phyloP scores from a whole-genome alignment of 2,797 vertebrate genomes.

The Enteromius treurensis region DNA sequence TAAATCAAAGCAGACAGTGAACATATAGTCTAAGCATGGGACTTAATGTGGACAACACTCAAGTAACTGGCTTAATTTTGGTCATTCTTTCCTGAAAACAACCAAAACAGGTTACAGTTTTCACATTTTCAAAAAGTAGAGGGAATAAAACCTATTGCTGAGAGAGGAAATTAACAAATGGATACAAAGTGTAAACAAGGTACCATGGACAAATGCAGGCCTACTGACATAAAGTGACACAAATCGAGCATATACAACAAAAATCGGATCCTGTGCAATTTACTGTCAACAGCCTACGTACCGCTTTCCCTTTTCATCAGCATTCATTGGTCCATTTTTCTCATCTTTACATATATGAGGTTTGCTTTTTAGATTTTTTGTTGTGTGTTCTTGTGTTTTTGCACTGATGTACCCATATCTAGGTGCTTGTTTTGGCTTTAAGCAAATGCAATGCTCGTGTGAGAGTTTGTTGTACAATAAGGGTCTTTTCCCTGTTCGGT shows the following conservation, averaged over 20 bases:
- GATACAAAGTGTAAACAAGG: conserved; percentile 56
- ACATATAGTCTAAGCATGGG: background rate
- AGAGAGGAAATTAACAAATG: conserved; percentile 39
- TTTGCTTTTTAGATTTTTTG: conserved; percentile 30
- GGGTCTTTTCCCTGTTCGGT: conserved; percentile 58
- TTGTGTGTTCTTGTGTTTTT: conserved; percentile 55
- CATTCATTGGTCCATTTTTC: conserved; percentile 55
- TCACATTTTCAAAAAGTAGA: conserved; percentile 54
- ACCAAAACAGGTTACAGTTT: conserved; percentile 26
- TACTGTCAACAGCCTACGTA: conserved; percentile 48
- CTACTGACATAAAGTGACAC: conserved; percentile 59
- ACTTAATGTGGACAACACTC: background rate
- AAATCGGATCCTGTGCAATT: conserved; percentile 61
- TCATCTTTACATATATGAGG: conserved; percentile 47
- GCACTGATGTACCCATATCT: conserved; percentile 67
- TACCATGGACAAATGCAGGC: conserved; percentile 52
- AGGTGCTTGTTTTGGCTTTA: conserved; percentile 74
- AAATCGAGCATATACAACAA: conserved; percentile 50
- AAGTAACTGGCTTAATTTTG: background rate
- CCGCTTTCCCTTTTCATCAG: conserved; percentile 54
- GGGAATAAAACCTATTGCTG: conserved; percentile 41
- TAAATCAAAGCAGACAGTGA: conserved; percentile 9
- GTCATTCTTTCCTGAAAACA: background rate
- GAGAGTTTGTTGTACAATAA: conserved; percentile 67
- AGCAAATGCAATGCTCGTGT: conserved; percentile 67